Evolutionary conservation across 2,113 vertebrate species (phyloP).

Genomic region (Poeciliopsis occidentalis): DNA sequence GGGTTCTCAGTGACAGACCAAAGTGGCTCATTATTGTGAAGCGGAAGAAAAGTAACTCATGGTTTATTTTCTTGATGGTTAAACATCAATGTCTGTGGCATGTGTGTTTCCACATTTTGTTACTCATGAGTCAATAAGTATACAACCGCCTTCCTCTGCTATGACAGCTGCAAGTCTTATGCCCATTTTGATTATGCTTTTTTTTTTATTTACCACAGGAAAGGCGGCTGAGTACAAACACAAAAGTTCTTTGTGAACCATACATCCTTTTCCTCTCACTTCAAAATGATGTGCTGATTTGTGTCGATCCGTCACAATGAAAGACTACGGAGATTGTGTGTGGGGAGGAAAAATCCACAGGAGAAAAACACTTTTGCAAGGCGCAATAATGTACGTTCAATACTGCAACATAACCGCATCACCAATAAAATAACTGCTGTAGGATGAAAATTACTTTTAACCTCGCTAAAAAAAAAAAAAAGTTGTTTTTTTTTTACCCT

Average conservation of each 20-base stretch:
- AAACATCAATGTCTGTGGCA: not conserved
- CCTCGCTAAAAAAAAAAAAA: slow-evolving; percentile 13
- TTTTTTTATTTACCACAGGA: no score
- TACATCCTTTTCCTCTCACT: no score
- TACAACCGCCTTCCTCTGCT: not conserved
- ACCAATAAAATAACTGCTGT: slow-evolving; percentile 20
- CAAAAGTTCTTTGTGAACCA: no score
- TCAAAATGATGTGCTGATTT: no score
- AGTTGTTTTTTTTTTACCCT: slow-evolving; percentile 20
- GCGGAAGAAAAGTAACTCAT: not conserved
- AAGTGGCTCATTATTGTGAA: not conserved
- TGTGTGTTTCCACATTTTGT: not conserved
- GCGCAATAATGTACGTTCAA: slow-evolving; percentile 7
- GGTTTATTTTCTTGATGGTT: not conserved
- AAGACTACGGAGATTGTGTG: not conserved
- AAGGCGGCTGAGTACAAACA: no score
- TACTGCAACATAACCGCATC: slow-evolving; percentile 7
- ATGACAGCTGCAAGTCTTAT: no score
- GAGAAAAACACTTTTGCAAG: not conserved
- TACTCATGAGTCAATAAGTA: not conserved
- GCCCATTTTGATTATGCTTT: no score
- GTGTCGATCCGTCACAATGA: no score
- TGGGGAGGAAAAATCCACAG: not conserved
- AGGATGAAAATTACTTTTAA: slow-evolving; percentile 27
- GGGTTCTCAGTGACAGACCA: not conserved